phyloP scores from a whole-genome alignment of 2,888 invertebrate genomes.

The Ophion slaviceki region DNA sequence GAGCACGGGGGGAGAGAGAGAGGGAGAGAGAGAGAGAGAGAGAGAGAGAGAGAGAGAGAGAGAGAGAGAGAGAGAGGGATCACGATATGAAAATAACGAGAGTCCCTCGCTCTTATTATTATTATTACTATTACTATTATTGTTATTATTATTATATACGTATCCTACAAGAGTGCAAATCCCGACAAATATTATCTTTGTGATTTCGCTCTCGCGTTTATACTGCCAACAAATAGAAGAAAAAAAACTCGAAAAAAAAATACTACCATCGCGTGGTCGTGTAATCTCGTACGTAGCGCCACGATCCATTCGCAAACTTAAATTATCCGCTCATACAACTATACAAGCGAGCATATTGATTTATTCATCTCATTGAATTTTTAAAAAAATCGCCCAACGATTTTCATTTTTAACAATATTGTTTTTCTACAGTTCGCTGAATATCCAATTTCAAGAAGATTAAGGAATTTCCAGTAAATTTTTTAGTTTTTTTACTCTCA shows the following conservation, averaged over 20 bases:
- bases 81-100: slow-evolving; percentile 74
- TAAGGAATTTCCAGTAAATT: not conserved
- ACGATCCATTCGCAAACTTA: slow-evolving; percentile 7
- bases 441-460: not conserved
- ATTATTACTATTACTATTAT: not conserved
- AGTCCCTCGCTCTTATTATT: slow-evolving; percentile 48
- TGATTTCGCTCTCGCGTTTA: slow-evolving; percentile 58
- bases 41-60: slow-evolving; percentile 32
- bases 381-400: not conserved
- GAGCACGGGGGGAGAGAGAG: not conserved
- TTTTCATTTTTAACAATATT: not conserved
- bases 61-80: slow-evolving; percentile 29
- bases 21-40: slow-evolving; percentile 16
- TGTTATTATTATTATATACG: not conserved
- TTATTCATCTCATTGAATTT: not conserved
- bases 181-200: slow-evolving; percentile 77
- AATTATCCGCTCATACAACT: not conserved
- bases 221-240: slow-evolving; percentile 20
- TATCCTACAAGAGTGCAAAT: slow-evolving; percentile 72
- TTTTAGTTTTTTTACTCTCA: too few species aligned
- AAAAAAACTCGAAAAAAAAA: slow-evolving; percentile 18
- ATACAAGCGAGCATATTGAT: not conserved
- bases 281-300: slow-evolving; percentile 39
- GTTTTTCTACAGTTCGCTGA: not conserved
- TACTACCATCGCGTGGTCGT: slow-evolving; percentile 26